Evolutionary conservation across 92 coral and sea anemone genomes (phyloP).

Genomic region (Isaurus tuberculatus): DNA sequence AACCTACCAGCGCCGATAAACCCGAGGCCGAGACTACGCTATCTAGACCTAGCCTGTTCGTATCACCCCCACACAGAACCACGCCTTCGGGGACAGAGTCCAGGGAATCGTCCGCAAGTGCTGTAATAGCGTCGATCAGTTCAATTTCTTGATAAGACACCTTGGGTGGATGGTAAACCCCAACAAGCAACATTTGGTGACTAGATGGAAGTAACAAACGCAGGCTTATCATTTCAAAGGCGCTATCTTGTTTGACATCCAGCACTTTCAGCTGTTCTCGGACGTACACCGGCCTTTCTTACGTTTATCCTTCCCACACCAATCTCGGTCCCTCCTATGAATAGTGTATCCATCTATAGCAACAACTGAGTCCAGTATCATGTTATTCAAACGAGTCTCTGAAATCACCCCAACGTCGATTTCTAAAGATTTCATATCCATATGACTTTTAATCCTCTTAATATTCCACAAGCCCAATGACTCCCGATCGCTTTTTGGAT

Average conservation of each 20-base stretch:
- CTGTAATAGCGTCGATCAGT: constrained; percentile 40
- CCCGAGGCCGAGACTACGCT: too few species aligned
- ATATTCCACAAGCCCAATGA: too few species aligned
- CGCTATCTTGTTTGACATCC: not conserved
- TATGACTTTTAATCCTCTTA: too few species aligned
- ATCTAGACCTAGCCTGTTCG: too few species aligned
- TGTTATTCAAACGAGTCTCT: constrained; percentile 41
- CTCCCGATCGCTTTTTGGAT: too few species aligned
- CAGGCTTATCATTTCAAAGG: constrained; percentile 37
- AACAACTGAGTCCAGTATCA: constrained; percentile 51
- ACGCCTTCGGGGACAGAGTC: too few species aligned
- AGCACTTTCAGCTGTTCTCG: constrained; percentile 46
- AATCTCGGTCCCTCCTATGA: constrained; percentile 54
- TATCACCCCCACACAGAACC: too few species aligned
- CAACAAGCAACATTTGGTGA: constrained; percentile 29
- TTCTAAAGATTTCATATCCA: constrained; percentile 34
- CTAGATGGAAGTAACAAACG: constrained; percentile 27
- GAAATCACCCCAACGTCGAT: constrained; percentile 48
- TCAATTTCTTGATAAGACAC: constrained; percentile 27
- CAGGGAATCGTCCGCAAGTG: constrained; percentile 1
- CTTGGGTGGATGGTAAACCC: constrained; percentile 50
- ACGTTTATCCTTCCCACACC: constrained; percentile 40
- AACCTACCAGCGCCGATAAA: too few species aligned
- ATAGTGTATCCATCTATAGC: constrained; percentile 40
- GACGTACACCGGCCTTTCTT: constrained; percentile 35